Evolutionary conservation across 2,113 vertebrate genomes (phyloP), one percentile per base, ranked within the genome.

Genomic region (Sylvietta virens): DNA sequence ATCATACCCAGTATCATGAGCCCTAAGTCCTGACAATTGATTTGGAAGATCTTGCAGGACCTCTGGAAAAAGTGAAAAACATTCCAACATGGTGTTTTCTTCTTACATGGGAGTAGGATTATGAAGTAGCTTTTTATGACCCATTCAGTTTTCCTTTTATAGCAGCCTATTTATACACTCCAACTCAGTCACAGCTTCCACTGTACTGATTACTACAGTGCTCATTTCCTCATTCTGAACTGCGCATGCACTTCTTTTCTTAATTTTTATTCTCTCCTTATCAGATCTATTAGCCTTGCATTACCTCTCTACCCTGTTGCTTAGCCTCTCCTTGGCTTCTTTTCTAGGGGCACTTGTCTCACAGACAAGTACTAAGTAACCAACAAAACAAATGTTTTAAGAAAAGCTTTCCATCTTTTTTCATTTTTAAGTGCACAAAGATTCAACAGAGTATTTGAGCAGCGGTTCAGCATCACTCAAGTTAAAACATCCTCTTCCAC

Each of bases 211-310:
- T 81, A 92, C 76, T 71, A 48, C 7, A 74, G 51, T 57, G 48
- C 76, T 96, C 61, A 78, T 81, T 96, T 94, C 90, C 88, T 93
- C 76, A 83, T 95, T 95, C 80, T 81, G 82, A 88, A 88, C 60
- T 67, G 76, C 7, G 22, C 40, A 51, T 37, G 24, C 28, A 67
- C 77, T 86, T 90, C 23, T 95, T 82, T 72, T 58, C 64, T 80
- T 48, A 10, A 58, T 81, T 92, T 80, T 79, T 50, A 54, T 62
- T 92, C 76, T 90, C 27, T 62, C 30, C 67, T 62, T 78, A 17
- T 80, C 58, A 91, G 17, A 71, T 53, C 22, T 58, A 64, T 35
- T 71, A 95, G 70, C n/a, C 53, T 77, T 54, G 67, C 10, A 37
- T 44, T 90, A 66, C 35, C 18, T n/a, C 31, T 66, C 30, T 3